Conservation (phyloP, 2,888 invertebrate species). For the Clivina fossor region DNA sequence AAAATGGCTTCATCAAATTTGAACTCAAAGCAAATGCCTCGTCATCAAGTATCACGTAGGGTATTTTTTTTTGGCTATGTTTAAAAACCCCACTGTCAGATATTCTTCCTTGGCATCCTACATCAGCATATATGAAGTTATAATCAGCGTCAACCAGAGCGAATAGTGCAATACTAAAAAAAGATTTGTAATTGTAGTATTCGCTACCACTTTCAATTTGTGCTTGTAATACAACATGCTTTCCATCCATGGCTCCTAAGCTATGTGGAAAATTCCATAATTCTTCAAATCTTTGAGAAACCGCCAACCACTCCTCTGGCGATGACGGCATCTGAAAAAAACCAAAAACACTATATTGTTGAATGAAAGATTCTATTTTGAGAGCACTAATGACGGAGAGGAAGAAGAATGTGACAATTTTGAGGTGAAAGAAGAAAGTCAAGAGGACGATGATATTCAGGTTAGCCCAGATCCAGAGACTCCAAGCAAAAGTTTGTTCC, state of each 20-base stretch:
- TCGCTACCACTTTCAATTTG: slow-evolving; percentile 44
- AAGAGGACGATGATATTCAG: too few relatives aligned
- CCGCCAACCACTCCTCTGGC: slow-evolving; percentile 43
- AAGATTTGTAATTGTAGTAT: slow-evolving; percentile 46
- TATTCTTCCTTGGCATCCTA: slow-evolving; percentile 46
- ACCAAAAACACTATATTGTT: background rate
- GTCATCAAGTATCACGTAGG: slow-evolving; percentile 41
- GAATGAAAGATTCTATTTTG: too few relatives aligned
- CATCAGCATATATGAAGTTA: slow-evolving; percentile 47
- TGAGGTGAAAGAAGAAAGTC: too few relatives aligned
- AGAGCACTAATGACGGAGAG: too few relatives aligned
- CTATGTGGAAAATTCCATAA: slow-evolving; percentile 47
- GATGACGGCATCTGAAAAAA: slow-evolving; percentile 40
- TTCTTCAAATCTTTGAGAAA: slow-evolving; percentile 41
- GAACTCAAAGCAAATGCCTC: slow-evolving; percentile 40
- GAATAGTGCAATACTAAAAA: slow-evolving; percentile 48
- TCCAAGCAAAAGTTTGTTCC: too few relatives aligned
- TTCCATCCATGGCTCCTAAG: slow-evolving; percentile 46
- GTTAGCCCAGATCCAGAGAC: too few relatives aligned
- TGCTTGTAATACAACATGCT: slow-evolving; percentile 44
- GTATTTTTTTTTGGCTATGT: slow-evolving; percentile 34
- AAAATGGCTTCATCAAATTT: slow-evolving; percentile 34
- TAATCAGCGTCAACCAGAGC: slow-evolving; percentile 50
- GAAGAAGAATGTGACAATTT: too few relatives aligned
- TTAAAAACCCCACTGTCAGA: slow-evolving; percentile 46